Evolutionary conservation across 1,140 invertebrate species (phyloP), one percentile per base, ranked within the genome.

Genomic region (Cydia amplana): DNA sequence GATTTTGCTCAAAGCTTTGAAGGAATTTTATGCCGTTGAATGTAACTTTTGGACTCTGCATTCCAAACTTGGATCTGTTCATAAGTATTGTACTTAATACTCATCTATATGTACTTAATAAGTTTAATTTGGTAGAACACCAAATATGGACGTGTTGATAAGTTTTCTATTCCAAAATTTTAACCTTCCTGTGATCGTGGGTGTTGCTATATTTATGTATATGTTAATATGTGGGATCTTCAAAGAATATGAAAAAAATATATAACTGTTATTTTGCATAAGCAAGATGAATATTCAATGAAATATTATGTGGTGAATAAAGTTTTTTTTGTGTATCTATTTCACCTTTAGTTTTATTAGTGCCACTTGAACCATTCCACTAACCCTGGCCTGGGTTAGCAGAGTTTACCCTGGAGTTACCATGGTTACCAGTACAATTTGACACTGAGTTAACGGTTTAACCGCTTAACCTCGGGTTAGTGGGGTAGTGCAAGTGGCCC

Each of bases 231-330:
- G 83, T 87, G 86, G 83, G 77, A 86, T 89, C 87, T 90, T 90
- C 85, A 87, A 85, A 84, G 77, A 84, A 88, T 81, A 85, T 83
- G 83, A 49, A 55, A 82, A 82, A 85, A 85, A 76, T 78, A 87
- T 88, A 87, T 88, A 86, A 85, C 83, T 91, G 91, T 92, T 92
- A 92, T 92, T 89, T 91, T 92, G 88, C 89, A 83, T 84, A 83
- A 87, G 86, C 91, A 90, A 92, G 86, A 91, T 87, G 87, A 83
- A 83, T 87, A 89, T 91, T 88, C 85, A 91, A 88, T 85, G 83
- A 91, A 89, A 89, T 87, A 91, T 91, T 93, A 92, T 92, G 90
- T 93, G 90, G 90, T 92, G 86, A 91, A 91, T 92, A 93, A 91
- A 60, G 55, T 85, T 91, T 91, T 84, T 90, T 93, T 90, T 70